Conservation (phyloP, 2,113 vertebrate genomes). For the Macrotus californicus region DNA sequence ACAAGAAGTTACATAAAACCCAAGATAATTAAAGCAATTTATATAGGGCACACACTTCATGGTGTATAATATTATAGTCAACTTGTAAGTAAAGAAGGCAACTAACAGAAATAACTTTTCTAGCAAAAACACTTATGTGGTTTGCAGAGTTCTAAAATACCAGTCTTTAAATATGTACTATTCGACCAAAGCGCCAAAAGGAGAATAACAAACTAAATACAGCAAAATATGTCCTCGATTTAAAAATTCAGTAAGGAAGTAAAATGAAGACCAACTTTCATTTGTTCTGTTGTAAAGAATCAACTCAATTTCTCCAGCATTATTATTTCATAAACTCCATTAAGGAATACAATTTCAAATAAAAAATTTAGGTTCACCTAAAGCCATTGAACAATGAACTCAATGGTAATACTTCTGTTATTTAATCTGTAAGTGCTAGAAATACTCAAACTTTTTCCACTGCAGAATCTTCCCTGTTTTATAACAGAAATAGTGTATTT, state of each 20-base stretch:
- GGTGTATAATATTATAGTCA: conserved; percentile 63
- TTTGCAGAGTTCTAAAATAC: conserved; percentile 68
- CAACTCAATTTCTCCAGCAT: neutral
- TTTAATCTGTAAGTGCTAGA: neutral
- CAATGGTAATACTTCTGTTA: neutral
- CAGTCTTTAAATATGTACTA: conserved; percentile 63
- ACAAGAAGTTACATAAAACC: conserved; percentile 62
- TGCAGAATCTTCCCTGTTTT: neutral
- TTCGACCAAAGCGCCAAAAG: conserved; percentile 41
- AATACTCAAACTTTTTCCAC: neutral
- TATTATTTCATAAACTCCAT: conserved; percentile 33
- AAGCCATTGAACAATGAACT: neutral
- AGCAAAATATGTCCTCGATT: conserved; percentile 58
- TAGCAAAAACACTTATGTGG: conserved; percentile 61
- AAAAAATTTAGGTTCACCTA: neutral
- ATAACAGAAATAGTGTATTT: neutral
- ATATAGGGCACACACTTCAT: conserved; percentile 61
- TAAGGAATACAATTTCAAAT: neutral
- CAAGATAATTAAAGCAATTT: conserved; percentile 64
- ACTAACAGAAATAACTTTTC: conserved; percentile 67
- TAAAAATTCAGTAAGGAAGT: conserved; percentile 41
- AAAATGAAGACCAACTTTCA: conserved; percentile 41
- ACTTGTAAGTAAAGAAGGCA: conserved; percentile 62
- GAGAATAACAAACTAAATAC: conserved; percentile 30
- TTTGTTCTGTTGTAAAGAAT: neutral